These are phyloP conservation scores for Ciconia maguari DNA, from an alignment of 2,113 vertebrate species.

Conservation along the genomic window DNA sequence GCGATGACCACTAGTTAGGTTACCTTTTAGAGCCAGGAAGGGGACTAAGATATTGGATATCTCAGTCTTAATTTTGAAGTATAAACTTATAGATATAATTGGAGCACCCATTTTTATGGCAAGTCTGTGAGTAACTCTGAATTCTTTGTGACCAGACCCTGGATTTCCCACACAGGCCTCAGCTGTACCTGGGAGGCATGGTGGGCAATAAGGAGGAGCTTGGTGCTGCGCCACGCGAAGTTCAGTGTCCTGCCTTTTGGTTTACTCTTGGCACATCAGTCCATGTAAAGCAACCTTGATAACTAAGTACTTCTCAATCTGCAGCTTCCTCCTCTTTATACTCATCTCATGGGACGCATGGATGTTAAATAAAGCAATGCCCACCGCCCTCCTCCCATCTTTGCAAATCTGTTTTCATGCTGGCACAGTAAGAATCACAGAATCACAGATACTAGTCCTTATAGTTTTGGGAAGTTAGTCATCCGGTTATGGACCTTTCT, in stretches of 20 bases:
- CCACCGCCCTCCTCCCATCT: background rate
- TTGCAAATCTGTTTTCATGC: background rate
- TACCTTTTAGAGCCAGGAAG: too few species aligned
- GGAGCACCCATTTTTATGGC: background rate
- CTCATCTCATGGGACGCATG: background rate
- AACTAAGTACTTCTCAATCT: background rate
- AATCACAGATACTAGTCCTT: background rate
- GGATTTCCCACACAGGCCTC: background rate
- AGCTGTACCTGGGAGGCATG: background rate
- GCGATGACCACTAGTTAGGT: too few species aligned
- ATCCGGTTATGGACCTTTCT: background rate
- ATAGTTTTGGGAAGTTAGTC: background rate
- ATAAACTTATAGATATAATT: background rate
- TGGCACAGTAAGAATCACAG: background rate
- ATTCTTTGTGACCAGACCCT: background rate
- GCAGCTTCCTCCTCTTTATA: background rate
- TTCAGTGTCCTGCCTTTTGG: background rate
- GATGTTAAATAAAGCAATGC: background rate
- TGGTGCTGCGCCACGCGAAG: rapidly evolving
- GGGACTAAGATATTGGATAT: background rate
- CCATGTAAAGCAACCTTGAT: background rate
- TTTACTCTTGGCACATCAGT: background rate
- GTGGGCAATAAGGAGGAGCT: background rate
- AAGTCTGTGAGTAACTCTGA: background rate
- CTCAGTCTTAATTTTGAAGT: background rate